A percentile compares a stretch with the other conserved stretches of the same genome.
These are phyloP conservation scores for Myotis lucifugus DNA, from an alignment of 2,113 vertebrate species.

Conservation along the genomic window DNA sequence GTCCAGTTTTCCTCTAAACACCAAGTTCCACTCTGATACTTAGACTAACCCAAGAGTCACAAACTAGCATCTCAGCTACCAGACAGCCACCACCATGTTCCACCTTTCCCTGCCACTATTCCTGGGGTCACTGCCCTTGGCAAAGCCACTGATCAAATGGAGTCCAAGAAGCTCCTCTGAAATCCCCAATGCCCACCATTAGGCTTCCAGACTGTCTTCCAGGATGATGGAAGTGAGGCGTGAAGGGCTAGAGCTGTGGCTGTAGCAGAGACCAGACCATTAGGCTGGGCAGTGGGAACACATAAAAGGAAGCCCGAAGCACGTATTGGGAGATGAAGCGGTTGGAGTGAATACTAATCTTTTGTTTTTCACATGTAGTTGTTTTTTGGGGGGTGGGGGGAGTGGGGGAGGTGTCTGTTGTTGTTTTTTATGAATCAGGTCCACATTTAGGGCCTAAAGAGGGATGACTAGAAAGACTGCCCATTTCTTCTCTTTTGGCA, in stretches of 20 bases:
- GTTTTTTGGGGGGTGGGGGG: too few relatives aligned
- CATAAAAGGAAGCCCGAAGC: background rate
- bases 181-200: background rate
- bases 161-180: background rate
- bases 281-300: background rate
- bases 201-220: background rate
- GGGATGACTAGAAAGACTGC: background rate
- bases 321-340: background rate
- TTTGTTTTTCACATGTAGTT: background rate
- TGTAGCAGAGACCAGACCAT: background rate
- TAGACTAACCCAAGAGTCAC: background rate
- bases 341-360: background rate
- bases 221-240: too few relatives aligned
- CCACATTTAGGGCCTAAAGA: background rate
- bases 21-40: background rate
- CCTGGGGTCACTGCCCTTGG: background rate
- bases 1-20: background rate
- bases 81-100: background rate
- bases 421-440: background rate
- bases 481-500: background rate
- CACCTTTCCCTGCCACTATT: background rate
- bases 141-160: background rate
- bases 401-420: rapidly evolving
- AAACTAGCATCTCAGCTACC: background rate
- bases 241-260: background rate